These are phyloP conservation scores for Pristionchus maxplancki DNA, from an alignment of 2,888 invertebrate genomes.

Conservation along the genomic window DNA sequence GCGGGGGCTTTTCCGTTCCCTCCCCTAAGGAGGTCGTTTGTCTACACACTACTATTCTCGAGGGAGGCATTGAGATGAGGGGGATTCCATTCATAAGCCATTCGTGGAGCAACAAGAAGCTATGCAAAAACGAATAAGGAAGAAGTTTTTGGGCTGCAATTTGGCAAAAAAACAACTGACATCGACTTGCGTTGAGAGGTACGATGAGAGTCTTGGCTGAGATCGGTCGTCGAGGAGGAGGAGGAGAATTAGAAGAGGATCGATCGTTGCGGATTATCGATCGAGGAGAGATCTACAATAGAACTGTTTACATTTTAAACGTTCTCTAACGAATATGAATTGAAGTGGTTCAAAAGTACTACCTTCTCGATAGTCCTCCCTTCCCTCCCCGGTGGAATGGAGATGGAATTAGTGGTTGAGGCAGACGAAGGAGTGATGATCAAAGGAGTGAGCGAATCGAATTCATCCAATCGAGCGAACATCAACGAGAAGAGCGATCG, in stretches of 20 bases:
- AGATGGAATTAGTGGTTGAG: not conserved
- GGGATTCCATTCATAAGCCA: not conserved
- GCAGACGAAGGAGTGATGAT: slow-evolving; percentile 64
- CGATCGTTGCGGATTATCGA: slow-evolving; percentile 49
- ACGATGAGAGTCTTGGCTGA: slow-evolving; percentile 69
- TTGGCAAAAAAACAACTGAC: too few species aligned
- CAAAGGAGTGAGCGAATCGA: slow-evolving; percentile 72
- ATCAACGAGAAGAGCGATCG: slow-evolving; percentile 63
- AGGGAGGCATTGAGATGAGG: not conserved
- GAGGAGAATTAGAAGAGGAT: slow-evolving; percentile 52
- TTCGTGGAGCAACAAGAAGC: not conserved
- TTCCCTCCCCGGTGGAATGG: slow-evolving; percentile 17
- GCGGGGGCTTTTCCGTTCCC: slow-evolving; percentile 29
- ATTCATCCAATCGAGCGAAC: slow-evolving; percentile 75
- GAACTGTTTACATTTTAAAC: not conserved
- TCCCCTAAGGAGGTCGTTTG: slow-evolving; percentile 13
- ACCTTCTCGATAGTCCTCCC: not conserved
- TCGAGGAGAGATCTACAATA: slow-evolving; percentile 37
- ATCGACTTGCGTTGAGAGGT: slow-evolving; percentile 66
- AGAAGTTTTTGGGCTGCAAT: too few species aligned
- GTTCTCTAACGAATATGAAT: too few species aligned
- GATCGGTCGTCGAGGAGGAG: slow-evolving; percentile 53
- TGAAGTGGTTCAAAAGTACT: too few species aligned
- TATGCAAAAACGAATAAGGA: not conserved
- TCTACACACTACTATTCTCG: not conserved